Conservation (phyloP, 2,888 invertebrate genomes). For the Lithophane ornitopus region DNA sequence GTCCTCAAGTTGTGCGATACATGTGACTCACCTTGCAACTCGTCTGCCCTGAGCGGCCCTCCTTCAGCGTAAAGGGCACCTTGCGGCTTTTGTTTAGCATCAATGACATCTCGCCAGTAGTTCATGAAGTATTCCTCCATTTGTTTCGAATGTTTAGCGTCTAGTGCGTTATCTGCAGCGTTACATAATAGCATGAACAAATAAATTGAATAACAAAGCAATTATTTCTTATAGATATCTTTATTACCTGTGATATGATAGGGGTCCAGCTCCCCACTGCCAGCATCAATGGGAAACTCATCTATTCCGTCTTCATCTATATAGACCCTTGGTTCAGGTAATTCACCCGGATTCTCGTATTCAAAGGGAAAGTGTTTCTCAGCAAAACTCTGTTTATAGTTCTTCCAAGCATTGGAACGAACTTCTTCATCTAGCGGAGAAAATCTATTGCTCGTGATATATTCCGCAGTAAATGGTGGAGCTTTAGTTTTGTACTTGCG, state of each 20-base stretch:
- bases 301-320: slow-evolving; percentile 89
- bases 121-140: slow-evolving; percentile 85
- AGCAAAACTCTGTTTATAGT: slow-evolving; percentile 86
- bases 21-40: slow-evolving; percentile 80
- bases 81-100: slow-evolving; percentile 78
- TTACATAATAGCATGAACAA: slow-evolving; percentile 34
- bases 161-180: slow-evolving; percentile 67
- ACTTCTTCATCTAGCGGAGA: slow-evolving; percentile 86
- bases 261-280: slow-evolving; percentile 84
- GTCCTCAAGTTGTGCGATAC: slow-evolving; percentile 39
- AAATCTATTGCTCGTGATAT: slow-evolving; percentile 82
- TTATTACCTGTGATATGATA: slow-evolving; percentile 81
- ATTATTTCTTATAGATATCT: background rate
- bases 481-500: slow-evolving; percentile 83
- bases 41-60: slow-evolving; percentile 84
- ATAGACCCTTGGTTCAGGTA: slow-evolving; percentile 91
- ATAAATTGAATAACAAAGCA: slow-evolving; percentile 6
- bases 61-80: slow-evolving; percentile 85
- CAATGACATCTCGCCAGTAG: slow-evolving; percentile 82
- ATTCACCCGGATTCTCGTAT: slow-evolving; percentile 85
- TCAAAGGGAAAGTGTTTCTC: slow-evolving; percentile 88
- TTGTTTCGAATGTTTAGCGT: slow-evolving; percentile 80
- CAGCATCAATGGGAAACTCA: slow-evolving; percentile 83
- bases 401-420: slow-evolving; percentile 84
- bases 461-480: slow-evolving; percentile 85